Percentiles rank a stretch among this genome's conserved stretches.
phyloP scores from a whole-genome alignment of 2,113 vertebrate species.

The Anser cygnoides region DNA sequence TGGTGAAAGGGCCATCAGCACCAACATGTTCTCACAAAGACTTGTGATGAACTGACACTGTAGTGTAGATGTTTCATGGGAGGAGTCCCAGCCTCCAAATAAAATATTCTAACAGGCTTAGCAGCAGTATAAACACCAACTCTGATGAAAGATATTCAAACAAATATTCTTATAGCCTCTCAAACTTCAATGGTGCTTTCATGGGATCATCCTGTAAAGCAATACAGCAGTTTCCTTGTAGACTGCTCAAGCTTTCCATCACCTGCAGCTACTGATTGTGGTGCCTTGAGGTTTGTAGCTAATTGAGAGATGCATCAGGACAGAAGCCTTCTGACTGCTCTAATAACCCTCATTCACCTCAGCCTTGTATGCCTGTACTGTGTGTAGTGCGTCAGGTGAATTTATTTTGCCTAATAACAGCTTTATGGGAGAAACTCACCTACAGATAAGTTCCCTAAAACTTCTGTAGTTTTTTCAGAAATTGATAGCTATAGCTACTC shows the following conservation, averaged over 20 bases:
- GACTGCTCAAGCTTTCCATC: neutral
- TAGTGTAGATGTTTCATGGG: neutral
- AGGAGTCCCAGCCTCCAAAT: neutral
- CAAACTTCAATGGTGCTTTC: neutral
- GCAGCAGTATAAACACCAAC: neutral
- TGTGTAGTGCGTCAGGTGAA: neutral
- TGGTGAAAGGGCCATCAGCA: neutral
- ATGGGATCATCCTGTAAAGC: neutral
- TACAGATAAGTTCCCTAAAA: neutral
- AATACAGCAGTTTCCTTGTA: neutral
- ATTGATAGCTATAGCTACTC: neutral
- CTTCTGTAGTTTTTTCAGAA: neutral
- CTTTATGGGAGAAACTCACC: neutral
- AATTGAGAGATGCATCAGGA: neutral
- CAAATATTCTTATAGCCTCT: neutral
- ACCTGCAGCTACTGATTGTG: neutral
- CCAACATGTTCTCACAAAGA: neutral
- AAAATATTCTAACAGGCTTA: neutral
- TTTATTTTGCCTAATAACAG: neutral
- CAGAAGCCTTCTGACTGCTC: neutral
- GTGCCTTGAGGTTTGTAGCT: neutral
- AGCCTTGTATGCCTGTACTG: fast-evolving
- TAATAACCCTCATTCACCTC: neutral
- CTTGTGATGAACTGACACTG: neutral
- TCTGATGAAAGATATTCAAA: neutral